Evolutionary conservation across 2,888 invertebrate genomes (phyloP).

Genomic region (Drosophila paracracens): DNA sequence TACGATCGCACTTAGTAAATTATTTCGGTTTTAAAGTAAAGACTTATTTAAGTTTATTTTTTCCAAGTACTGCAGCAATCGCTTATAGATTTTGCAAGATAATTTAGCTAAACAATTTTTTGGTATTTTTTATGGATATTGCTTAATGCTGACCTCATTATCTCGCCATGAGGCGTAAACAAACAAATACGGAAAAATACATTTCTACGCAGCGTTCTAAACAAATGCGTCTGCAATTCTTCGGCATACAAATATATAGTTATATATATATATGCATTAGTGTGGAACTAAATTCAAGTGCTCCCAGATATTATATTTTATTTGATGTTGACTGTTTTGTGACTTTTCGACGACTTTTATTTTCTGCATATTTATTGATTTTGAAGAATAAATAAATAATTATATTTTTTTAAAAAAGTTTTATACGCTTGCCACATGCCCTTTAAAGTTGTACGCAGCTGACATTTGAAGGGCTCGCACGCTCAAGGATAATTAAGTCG

Average conservation of each 20-base stretch:
- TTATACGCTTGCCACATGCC: neutral
- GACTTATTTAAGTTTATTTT: neutral
- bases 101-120: slow-evolving; percentile 9
- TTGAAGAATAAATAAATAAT: neutral
- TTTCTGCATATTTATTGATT: slow-evolving; percentile 1
- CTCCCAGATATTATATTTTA: neutral
- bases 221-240: slow-evolving; percentile 26
- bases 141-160: slow-evolving; percentile 25
- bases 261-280: slow-evolving; percentile 12
- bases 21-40: neutral
- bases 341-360: neutral
- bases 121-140: slow-evolving; percentile 19
- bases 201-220: slow-evolving; percentile 47
- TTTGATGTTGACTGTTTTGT: neutral
- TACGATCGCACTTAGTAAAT: neutral
- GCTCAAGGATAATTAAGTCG: slow-evolving; percentile 52
- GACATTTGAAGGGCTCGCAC: slow-evolving; percentile 41
- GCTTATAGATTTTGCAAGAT: neutral
- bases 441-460: slow-evolving; percentile 4
- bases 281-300: neutral
- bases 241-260: slow-evolving; percentile 2
- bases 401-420: neutral
- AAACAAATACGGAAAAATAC: slow-evolving; percentile 18
- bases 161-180: slow-evolving; percentile 28
- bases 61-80: neutral